phyloP scores from a whole-genome alignment of 2,888 invertebrate genomes.

The Tortricodes alternella region DNA sequence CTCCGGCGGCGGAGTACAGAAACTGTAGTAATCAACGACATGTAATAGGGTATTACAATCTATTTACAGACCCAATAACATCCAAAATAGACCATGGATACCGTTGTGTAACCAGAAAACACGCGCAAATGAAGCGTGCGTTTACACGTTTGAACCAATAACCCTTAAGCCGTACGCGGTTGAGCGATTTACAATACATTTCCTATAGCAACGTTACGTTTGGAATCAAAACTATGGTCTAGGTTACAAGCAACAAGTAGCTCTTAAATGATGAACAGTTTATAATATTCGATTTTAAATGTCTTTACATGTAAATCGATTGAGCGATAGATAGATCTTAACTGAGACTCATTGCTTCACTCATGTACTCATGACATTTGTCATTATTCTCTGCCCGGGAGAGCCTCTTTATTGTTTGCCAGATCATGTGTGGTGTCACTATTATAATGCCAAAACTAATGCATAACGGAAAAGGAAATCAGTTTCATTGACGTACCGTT shows the following conservation, averaged over 20 bases:
- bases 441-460: not conserved
- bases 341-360: not conserved
- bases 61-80: constrained; percentile 41
- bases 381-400: constrained; percentile 8
- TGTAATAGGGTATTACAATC: constrained; percentile 26
- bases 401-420: constrained; percentile 25
- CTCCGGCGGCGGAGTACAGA: constrained; percentile 8
- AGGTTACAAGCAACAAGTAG: no score
- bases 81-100: constrained; percentile 48
- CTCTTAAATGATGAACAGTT: no score
- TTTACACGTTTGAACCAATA: constrained; percentile 41
- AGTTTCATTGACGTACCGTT: not conserved
- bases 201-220: no score
- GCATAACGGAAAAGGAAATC: not conserved
- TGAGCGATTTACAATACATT: constrained; percentile 50
- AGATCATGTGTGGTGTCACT: constrained; percentile 5
- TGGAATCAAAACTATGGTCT: no score
- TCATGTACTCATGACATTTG: not conserved
- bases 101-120: constrained; percentile 52
- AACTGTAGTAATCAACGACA: constrained; percentile 29
- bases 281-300: no score
- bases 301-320: no score
- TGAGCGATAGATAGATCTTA: not conserved
- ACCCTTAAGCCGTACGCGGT: constrained; percentile 57
- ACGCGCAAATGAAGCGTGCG: constrained; percentile 56